Evolutionary conservation across 1,140 invertebrate species (phyloP), one percentile per base, ranked within the genome.

Genomic region (Drosophila pallidifrons): DNA sequence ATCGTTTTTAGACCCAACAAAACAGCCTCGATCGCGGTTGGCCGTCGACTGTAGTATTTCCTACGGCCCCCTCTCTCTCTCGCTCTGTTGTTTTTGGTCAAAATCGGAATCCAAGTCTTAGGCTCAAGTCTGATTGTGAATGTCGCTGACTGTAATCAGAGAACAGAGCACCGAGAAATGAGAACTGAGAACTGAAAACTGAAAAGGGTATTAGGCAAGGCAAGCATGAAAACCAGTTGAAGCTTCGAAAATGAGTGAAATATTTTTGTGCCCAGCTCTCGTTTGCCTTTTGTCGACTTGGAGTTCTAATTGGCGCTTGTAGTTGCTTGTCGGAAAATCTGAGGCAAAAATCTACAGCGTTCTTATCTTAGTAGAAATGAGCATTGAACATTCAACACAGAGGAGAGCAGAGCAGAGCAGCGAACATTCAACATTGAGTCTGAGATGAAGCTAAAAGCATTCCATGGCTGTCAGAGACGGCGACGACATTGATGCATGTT

Each of bases 291-390:
- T 55, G 20, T 49, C 51, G 45, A 28, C 46, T 35, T 28, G 20
- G 11, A 30, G 82, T 88, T 88, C 83, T 88, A 88, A 88, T 88
- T 88, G 85, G 85, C 86, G 86, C 85, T 89, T 89, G 85, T 89
- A 81, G 83, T 68, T 69, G 63, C 68, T 70, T 80, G 70, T 70
- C 70, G 73, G 72, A 64, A 60, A 72, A 89, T 81, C 75, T 63
- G 41, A 61, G 75, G 47, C 69, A 73, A 78, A 81, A 88, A 88
- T 76, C 74, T 75, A 28, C 81, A 85, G 71, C 30, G 66, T 74
- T 80, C 77, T 87, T 89, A 89, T 88, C 83, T 89, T 72, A 83
- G 80, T 78, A 76, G 71, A 89, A 89, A 89, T 89, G 78, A 88
- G 83, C 73, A 87, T 78, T 77, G 73, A 70, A 71, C 73, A 73